Evolutionary conservation across 2,888 invertebrate species (phyloP).

Genomic region (Hydrotaea cyrtoneurina): DNA sequence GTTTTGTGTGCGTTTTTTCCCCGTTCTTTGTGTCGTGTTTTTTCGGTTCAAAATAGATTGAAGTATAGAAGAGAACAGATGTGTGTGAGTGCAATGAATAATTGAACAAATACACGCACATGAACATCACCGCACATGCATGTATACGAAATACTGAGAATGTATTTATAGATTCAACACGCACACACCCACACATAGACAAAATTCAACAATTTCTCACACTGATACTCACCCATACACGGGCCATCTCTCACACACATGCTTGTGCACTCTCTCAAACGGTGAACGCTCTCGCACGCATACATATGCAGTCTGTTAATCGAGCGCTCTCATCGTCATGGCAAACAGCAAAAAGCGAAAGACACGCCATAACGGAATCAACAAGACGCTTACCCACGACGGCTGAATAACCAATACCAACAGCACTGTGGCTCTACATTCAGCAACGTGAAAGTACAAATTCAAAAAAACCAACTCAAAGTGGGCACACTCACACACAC

Average conservation of each 20-base stretch:
- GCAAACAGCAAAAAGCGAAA: constrained; percentile 46
- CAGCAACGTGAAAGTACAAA: constrained; percentile 52
- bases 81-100: constrained; percentile 50
- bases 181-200: neutral
- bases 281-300: neutral
- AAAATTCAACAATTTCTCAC: neutral
- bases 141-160: constrained; percentile 12
- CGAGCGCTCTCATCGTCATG: constrained; percentile 47
- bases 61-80: constrained; percentile 32
- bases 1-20: neutral
- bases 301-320: neutral
- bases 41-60: constrained; percentile 28
- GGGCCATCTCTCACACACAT: neutral
- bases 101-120: constrained; percentile 40
- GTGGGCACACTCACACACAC: constrained; percentile 11
- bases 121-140: constrained; percentile 4
- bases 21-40: neutral
- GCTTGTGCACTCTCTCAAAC: neutral
- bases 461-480: constrained; percentile 28
- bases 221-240: constrained; percentile 14
- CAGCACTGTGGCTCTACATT: constrained; percentile 30
- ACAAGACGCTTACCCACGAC: neutral
- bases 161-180: constrained; percentile 27
- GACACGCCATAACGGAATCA: constrained; percentile 12
- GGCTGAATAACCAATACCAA: constrained; percentile 65